Conservation (phyloP, 2,797 vertebrate species). For the Podargus strigoides region DNA sequence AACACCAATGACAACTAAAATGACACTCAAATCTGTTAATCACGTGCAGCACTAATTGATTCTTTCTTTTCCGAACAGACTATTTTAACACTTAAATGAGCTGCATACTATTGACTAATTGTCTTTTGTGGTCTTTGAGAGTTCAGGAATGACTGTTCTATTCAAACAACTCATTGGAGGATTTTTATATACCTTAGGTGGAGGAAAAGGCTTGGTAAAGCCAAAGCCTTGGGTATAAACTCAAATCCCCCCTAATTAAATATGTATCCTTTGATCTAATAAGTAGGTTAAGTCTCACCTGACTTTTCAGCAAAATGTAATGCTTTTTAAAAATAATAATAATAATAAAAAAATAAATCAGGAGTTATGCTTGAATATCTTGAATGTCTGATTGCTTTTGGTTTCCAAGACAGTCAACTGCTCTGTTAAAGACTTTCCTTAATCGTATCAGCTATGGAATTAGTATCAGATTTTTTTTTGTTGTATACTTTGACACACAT, state of each 20-base stretch:
- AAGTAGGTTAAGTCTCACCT: conserved; percentile 48
- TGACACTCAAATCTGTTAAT: neutral
- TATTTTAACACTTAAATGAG: neutral
- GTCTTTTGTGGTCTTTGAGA: neutral
- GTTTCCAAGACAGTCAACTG: neutral
- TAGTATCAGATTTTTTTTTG: neutral
- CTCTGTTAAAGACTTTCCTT: neutral
- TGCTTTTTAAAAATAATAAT: too few relatives aligned
- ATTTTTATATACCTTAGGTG: conserved; percentile 18
- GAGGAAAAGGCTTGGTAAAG: conserved; percentile 30
- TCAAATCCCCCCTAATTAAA: conserved; percentile 56
- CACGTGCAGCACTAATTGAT: neutral
- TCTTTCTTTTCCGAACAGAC: neutral
- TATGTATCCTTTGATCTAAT: conserved; percentile 57
- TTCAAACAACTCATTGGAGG: conserved; percentile 15
- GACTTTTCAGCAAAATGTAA: conserved; percentile 45
- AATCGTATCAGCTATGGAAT: neutral
- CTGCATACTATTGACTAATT: neutral
- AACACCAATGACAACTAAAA: neutral
- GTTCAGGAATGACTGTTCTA: neutral
- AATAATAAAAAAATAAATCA: neutral
- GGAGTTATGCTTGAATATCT: neutral
- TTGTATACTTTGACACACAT: neutral
- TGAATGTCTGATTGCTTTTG: neutral
- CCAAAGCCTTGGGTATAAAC: conserved; percentile 16